Evolutionary conservation across 2,888 invertebrate genomes (phyloP).

Genomic region (Caenorhabditis sp.): DNA sequence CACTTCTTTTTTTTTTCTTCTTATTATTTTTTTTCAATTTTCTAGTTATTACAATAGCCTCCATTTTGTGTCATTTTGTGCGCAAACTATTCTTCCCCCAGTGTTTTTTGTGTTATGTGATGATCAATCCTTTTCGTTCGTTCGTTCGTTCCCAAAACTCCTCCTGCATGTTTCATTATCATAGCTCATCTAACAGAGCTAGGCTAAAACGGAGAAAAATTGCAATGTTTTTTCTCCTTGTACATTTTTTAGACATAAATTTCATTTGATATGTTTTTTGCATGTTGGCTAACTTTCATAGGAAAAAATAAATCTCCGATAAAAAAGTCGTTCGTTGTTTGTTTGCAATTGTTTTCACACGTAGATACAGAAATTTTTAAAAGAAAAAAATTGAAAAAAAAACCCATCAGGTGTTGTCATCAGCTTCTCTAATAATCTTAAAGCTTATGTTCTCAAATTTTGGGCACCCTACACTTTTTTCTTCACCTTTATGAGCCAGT

Average conservation of each 20-base stretch:
- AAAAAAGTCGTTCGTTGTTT: not conserved
- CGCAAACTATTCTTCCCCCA: not conserved
- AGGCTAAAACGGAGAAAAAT: not conserved
- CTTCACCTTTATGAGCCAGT: not conserved
- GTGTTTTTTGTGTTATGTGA: not conserved
- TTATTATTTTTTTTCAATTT: conserved; percentile 14
- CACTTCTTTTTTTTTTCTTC: conserved; percentile 22
- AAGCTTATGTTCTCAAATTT: not conserved
- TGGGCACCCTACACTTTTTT: not conserved
- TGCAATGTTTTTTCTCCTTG: not conserved
- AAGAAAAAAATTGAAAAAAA: not conserved
- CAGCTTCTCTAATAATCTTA: conserved; percentile 5
- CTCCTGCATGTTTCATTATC: not conserved
- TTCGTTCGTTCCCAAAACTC: not conserved
- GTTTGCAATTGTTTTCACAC: not conserved
- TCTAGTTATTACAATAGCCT: conserved; percentile 6
- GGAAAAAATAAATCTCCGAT: not conserved
- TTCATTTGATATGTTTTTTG: not conserved
- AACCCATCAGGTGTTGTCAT: not conserved
- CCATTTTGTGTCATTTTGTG: conserved; percentile 7
- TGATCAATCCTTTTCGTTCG: too few species aligned
- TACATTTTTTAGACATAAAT: not conserved
- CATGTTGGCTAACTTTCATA: not conserved
- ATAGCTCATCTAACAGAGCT: not conserved
- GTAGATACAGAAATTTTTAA: not conserved